These are phyloP conservation scores for Nothoprocta pentlandii DNA, from an alignment of 2,113 vertebrate genomes.

Conservation along the genomic window DNA sequence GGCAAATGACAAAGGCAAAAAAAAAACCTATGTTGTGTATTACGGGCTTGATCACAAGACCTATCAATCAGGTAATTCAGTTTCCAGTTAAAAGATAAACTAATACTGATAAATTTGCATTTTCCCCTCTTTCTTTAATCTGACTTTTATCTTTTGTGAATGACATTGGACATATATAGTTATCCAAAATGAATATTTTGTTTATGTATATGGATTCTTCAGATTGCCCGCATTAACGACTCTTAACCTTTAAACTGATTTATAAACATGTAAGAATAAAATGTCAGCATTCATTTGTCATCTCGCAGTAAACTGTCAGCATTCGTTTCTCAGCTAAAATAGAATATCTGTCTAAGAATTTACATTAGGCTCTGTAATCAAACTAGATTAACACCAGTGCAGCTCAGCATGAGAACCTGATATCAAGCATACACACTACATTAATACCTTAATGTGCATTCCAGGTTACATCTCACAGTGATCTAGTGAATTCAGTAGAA, in stretches of 20 bases:
- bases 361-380: constrained; percentile 72
- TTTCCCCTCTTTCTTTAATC: constrained; percentile 33
- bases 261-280: constrained; percentile 77
- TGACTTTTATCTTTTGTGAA: constrained; percentile 63
- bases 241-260: constrained; percentile 77
- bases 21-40: not conserved
- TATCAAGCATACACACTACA: constrained; percentile 58
- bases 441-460: constrained; percentile 69
- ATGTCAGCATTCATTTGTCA: constrained; percentile 78
- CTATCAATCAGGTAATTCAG: constrained; percentile 55
- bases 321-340: constrained; percentile 75
- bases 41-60: constrained; percentile 18
- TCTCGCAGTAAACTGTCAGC: constrained; percentile 72
- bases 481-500: constrained; percentile 57
- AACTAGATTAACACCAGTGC: constrained; percentile 64
- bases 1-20: not conserved
- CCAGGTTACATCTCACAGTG: constrained; percentile 33
- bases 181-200: constrained; percentile 74
- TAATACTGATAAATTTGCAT: constrained; percentile 58
- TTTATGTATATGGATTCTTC: constrained; percentile 67
- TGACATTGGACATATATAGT: constrained; percentile 58
- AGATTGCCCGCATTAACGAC: constrained; percentile 63
- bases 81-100: constrained; percentile 62
- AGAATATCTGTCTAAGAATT: constrained; percentile 72
- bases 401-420: constrained; percentile 66